Evolutionary conservation across 1,140 invertebrate species (phyloP), one percentile per base, ranked within the genome.

Genomic region (Lepidostoma basale): DNA sequence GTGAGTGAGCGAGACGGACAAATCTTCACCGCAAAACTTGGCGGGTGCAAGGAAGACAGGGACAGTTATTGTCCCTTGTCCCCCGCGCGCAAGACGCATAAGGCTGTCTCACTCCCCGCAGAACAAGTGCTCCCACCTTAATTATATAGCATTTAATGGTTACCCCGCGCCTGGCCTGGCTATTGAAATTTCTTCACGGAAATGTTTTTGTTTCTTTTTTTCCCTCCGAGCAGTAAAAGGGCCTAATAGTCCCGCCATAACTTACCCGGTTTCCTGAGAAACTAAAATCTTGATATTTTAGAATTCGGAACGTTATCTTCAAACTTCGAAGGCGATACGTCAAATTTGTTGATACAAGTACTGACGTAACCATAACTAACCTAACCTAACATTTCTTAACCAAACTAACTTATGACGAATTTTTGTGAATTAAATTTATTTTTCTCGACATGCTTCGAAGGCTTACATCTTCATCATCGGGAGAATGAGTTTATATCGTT

Each of bases 131-230:
- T 70, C 64, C 68, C 68, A 69, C 68, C 54, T 65, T 70, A 70
- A 70, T 70, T 66, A 70, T 66, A 70, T 62, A 70, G 68, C 68
- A 44, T 70, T 70, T 70, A 70, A 70, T 70, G 68, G 68, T 69
- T 69, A 69, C 60, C 68, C 63, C 20, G 26, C 47, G 36, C 36
- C 39, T 12, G 68, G 68, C 62, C 62, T 42, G 68, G 63, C 63
- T 70, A 56, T 62, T 25, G 60, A 70, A 70, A 60, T 60, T 40
- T 60, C 56, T 60, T 42, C 56, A 60, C 33, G 56, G 56, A 60
- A 60, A 60, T 60, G 56, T 60, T 60, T 60, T 60, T 60, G 56
- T 60, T 60, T 42, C 49, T n/a, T 60, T 60, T 60, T 56, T 42
- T 60, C 25, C 56, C 12, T 6, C 22, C 52, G 52, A 56, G 52